These are phyloP conservation scores for Seriola aureovittata DNA, from an alignment of 2,113 vertebrate species.

Conservation along the genomic window DNA sequence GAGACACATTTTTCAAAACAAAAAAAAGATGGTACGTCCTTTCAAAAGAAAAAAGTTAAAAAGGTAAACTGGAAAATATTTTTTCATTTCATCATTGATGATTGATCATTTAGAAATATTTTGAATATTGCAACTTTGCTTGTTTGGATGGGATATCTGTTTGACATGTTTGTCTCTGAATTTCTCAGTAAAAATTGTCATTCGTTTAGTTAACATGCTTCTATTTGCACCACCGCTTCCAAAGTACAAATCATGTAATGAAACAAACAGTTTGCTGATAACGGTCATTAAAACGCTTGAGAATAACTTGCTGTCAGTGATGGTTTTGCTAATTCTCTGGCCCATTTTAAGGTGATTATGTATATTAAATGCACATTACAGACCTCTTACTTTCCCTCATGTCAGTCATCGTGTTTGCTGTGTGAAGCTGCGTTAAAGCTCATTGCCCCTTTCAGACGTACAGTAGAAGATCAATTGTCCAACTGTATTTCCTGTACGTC, in stretches of 20 bases:
- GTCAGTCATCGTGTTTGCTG: slow-evolving; percentile 42
- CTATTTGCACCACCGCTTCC: slow-evolving; percentile 1
- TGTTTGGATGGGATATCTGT: not conserved
- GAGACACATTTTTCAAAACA: not conserved
- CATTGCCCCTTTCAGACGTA: slow-evolving; percentile 52
- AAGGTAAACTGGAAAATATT: no score
- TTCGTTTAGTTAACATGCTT: not conserved
- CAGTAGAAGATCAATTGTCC: slow-evolving; percentile 79
- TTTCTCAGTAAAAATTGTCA: not conserved
- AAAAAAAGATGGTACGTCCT: not conserved
- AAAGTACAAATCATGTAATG: not conserved
- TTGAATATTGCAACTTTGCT: not conserved
- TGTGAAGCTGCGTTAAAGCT: slow-evolving; percentile 30
- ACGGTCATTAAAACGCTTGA: not conserved
- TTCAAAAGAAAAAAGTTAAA: no score
- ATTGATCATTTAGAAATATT: not conserved
- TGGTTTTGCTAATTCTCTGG: not conserved
- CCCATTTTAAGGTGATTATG: slow-evolving; percentile 13
- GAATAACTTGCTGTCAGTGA: not conserved
- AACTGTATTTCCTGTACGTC: slow-evolving; percentile 82
- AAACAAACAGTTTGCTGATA: not conserved
- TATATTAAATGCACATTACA: not conserved
- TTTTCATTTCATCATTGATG: not conserved
- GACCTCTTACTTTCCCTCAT: slow-evolving; percentile 14
- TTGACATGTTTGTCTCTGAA: not conserved